Evolutionary conservation across 2,888 invertebrate species (phyloP), one percentile per base, ranked within the genome.

Genomic region (Mycalesis mineus): DNA sequence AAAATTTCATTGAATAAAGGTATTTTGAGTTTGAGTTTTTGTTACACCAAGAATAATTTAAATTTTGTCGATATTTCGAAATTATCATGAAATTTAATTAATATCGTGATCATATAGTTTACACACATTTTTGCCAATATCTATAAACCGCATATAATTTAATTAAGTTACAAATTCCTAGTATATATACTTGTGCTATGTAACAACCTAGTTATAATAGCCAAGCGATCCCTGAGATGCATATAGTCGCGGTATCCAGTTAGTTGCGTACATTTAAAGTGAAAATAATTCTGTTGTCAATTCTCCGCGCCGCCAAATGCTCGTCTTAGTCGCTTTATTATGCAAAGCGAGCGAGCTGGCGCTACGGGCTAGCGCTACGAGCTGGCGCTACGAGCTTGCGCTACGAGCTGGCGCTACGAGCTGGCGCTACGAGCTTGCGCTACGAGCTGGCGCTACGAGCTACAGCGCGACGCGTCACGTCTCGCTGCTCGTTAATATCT

Each of bases 291-390:
- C 29, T 45, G 45, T 45, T 45, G 29, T 45, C 29, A 14, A 29
- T 45, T 29, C 13, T 36, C 58, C 40, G 15, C 40, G 8, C 37
- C 44, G 55, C 55, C 55, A 52, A 59, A 52, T 55, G 51, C 37
- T 53, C 36, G 55, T 52, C 52, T 59, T 41, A 56, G 55, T 52
- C 47, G 55, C 41, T 56, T 55, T 59, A 59, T 59, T 56, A 59
- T 59, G 59, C 48, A 59, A 59, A 52, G 51, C 31, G 55, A 14
- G 36, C 17, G 49, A 47, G 40, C 48, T 49, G 36, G 49, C 47
- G 14, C 39, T n/a, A n/a, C n/a, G n/a, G n/a, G n/a, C n/a, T n/a
- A n/a, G n/a, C n/a, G n/a, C n/a, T n/a, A n/a, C n/a, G n/a, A n/a
- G n/a, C n/a, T n/a, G n/a, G n/a, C n/a, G n/a, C n/a, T n/a, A n/a